Evolutionary conservation across 2,797 vertebrate species (phyloP), one percentile per base, ranked within the genome.

Genomic region (Notolepis coatsorum): DNA sequence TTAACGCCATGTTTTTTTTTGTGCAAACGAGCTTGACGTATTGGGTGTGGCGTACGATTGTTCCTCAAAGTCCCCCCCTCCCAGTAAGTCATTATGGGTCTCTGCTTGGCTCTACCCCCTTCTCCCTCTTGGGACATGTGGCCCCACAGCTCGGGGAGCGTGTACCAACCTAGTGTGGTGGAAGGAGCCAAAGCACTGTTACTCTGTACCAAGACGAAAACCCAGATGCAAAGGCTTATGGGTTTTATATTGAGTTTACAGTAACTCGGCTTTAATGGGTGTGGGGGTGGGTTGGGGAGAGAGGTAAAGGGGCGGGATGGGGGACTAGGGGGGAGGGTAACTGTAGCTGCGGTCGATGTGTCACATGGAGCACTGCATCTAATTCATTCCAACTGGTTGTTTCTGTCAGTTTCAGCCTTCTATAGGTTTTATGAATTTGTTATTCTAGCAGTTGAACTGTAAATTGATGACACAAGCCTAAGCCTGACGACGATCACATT

Each of bases 151-250:
- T 35, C n/a, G 47, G 10, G n/a, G 21, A 39, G 72, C 57, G 75
- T 71, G 71, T 82, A 82, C 81, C 86, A 87, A 77, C 51, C 72
- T 56, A 51, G 12, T 64, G 82, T 45, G 82, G 79, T 82, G 30
- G 4, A 25, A 41, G 58, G n/a, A n/a, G 57, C 56, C 41, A 27
- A 38, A 33, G 21, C 49, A 21, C 17, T 49, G 39, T 47, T 57
- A 47, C 50, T 5, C 27, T 7, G 4, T 33, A 6, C 70, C 72
- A 76, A 78, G 67, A 75, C 47, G 15, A 84, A 74, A 67, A 62
- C 77, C 73, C 87, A 92, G 77, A 90, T 90, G 90, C 85, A 84
- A 80, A 45, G 80, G 74, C 90, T 92, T 87, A 89, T 84, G 78
- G 79, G 69, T 81, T 85, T 84, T 84, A 71, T 84, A 79, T 71